Percentiles rank a stretch among this genome's conserved stretches.
Evolutionary conservation across 2,888 invertebrate species (phyloP).

Genomic region (Drosophila macrothrix): DNA sequence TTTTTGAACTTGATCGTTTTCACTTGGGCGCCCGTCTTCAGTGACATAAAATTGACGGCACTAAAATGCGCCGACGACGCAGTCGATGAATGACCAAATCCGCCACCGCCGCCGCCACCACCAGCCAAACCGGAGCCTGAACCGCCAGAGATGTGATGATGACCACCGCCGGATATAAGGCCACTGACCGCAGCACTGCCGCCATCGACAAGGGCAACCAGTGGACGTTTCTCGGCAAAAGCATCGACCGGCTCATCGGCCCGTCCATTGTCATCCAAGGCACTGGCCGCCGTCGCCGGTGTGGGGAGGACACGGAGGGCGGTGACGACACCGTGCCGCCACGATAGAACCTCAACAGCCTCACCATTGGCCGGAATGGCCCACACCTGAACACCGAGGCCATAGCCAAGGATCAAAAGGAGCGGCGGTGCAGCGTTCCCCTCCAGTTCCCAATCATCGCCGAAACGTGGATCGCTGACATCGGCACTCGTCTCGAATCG

Average conservation of each 20-base stretch:
- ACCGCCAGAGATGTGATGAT: conserved; percentile 5
- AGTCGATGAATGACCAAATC: conserved; percentile 29
- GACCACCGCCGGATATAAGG: conserved; percentile 90
- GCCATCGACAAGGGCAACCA: conserved; percentile 96
- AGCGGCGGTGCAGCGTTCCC: conserved; percentile 90
- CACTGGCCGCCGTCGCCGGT: conserved; percentile 86
- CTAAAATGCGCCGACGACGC: conserved; percentile 89
- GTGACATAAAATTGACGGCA: conserved; percentile 93
- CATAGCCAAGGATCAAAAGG: conserved; percentile 94
- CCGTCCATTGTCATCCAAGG: conserved; percentile 84
- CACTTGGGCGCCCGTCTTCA: conserved; percentile 86
- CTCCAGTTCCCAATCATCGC: conserved; percentile 89
- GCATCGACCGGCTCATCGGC: conserved; percentile 87
- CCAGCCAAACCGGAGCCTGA: conserved; percentile 87
- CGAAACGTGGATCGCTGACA: conserved; percentile 90
- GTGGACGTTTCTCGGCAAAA: conserved; percentile 92
- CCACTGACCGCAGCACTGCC: conserved; percentile 88
- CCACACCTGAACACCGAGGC: conserved; percentile 95
- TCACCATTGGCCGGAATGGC: conserved; percentile 95
- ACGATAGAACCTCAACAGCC: conserved; percentile 96
- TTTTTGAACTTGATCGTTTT: conserved; percentile 97
- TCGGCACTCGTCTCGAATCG: conserved; percentile 93
- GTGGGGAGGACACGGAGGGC: conserved; percentile 93
- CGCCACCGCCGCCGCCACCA: conserved; percentile 87
- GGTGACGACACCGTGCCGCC: conserved; percentile 95